Evolutionary conservation across 2,797 vertebrate species (phyloP).

Genomic region (Anabacerthia variegaticeps): DNA sequence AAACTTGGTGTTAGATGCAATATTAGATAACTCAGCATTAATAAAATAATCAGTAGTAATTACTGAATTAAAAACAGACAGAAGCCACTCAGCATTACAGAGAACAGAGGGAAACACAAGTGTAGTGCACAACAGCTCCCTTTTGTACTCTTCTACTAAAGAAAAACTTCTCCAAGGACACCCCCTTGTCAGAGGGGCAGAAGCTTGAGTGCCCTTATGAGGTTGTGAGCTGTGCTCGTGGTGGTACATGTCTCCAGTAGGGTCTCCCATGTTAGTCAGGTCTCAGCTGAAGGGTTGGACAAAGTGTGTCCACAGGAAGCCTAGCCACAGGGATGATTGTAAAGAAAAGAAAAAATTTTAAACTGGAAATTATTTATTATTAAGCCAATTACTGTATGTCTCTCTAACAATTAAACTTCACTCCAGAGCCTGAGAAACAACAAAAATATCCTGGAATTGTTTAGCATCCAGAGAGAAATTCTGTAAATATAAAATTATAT

Average conservation of each 20-base stretch:
- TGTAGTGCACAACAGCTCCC: not conserved
- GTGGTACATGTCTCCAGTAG: too few relatives aligned
- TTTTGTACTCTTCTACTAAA: not conserved
- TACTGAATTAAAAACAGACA: not conserved
- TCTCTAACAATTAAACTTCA: not conserved
- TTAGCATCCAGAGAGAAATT: not conserved
- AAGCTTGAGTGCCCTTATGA: too few relatives aligned
- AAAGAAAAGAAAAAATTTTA: not conserved
- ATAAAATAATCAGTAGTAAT: not conserved
- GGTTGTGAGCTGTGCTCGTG: too few relatives aligned
- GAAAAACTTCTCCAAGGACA: not conserved
- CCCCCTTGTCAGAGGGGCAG: too few relatives aligned
- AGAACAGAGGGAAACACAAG: not conserved
- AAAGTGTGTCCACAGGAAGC: too few relatives aligned
- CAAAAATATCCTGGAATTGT: not conserved
- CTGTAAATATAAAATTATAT: not conserved
- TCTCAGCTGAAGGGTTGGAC: too few relatives aligned
- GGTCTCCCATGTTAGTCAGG: too few relatives aligned
- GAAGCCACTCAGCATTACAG: not conserved
- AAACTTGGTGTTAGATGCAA: not conserved
- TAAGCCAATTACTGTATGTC: not conserved
- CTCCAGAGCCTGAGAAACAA: fast-evolving
- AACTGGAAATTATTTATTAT: not conserved
- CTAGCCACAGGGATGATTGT: too few relatives aligned
- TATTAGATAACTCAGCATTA: not conserved